phyloP scores from a whole-genome alignment of 2,797 vertebrate genomes.

The Sylvilagus floridanus region DNA sequence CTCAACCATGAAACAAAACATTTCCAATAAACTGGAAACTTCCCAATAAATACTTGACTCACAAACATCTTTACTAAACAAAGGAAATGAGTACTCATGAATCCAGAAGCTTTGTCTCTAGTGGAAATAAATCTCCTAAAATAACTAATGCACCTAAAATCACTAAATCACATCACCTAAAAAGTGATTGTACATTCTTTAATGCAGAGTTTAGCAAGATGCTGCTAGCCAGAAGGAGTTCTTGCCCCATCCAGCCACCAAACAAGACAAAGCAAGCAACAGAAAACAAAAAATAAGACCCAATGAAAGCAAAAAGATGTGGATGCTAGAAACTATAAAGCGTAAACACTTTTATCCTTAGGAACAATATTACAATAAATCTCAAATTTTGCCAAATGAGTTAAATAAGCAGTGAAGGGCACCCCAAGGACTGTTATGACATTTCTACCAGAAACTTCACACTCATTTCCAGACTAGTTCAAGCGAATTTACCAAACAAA shows the following conservation, averaged over 20 bases:
- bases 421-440: neutral
- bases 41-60: neutral
- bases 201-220: constrained; percentile 20
- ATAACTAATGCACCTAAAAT: neutral
- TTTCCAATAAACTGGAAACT: constrained; percentile 20
- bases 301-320: neutral
- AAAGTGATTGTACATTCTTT: constrained; percentile 21
- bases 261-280: neutral
- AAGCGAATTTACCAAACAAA: constrained; percentile 35
- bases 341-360: neutral
- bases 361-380: constrained; percentile 5
- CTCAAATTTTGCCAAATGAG: neutral
- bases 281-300: neutral
- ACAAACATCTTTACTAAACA: constrained; percentile 9
- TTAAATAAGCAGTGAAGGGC: neutral
- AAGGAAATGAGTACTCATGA: neutral
- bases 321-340: neutral
- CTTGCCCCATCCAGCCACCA: neutral
- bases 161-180: neutral
- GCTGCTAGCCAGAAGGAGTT: neutral
- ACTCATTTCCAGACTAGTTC: constrained; percentile 40
- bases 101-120: neutral
- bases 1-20: neutral
- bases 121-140: neutral
- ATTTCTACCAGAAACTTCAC: constrained; percentile 21